Conservation (phyloP, 2,113 vertebrate genomes). For the Dasyornis broadbenti region DNA sequence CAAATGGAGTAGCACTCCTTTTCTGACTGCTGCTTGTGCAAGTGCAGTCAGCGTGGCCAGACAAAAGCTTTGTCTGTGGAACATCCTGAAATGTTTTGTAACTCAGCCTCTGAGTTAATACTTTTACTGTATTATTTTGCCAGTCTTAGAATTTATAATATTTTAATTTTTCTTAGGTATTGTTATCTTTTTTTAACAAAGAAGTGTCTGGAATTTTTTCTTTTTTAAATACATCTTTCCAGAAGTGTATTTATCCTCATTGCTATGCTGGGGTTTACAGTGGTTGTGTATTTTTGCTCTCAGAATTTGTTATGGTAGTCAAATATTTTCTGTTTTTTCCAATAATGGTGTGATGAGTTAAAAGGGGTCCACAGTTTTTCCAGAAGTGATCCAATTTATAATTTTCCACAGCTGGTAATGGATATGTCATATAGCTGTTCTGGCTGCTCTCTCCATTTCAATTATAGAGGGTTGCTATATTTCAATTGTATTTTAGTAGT, state of each 20-base stretch:
- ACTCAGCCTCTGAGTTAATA: background rate
- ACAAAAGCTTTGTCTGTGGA: background rate
- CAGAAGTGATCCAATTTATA: slow-evolving; percentile 57
- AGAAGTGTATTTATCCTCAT: slow-evolving; percentile 18
- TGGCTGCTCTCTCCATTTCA: slow-evolving; percentile 18
- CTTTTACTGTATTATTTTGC: background rate
- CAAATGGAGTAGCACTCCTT: background rate
- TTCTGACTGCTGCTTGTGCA: background rate
- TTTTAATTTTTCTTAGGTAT: background rate
- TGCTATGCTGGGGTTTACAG: slow-evolving; percentile 8
- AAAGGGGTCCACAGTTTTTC: slow-evolving; percentile 47
- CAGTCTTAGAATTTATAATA: background rate
- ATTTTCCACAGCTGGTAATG: slow-evolving; percentile 54
- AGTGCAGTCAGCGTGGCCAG: background rate
- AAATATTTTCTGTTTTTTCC: slow-evolving; percentile 22
- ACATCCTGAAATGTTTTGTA: background rate
- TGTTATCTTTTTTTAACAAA: background rate
- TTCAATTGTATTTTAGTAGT: background rate
- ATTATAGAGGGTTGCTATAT: background rate
- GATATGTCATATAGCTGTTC: slow-evolving; percentile 31
- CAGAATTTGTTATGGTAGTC: slow-evolving; percentile 53
- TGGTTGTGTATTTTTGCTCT: slow-evolving; percentile 1
- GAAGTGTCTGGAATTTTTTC: background rate
- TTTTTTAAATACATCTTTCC: background rate
- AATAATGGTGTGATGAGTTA: background rate